Percentiles rank a stretch among this genome's conserved stretches.
phyloP scores from a whole-genome alignment of 2,113 vertebrate genomes.

The Merops nubicus region DNA sequence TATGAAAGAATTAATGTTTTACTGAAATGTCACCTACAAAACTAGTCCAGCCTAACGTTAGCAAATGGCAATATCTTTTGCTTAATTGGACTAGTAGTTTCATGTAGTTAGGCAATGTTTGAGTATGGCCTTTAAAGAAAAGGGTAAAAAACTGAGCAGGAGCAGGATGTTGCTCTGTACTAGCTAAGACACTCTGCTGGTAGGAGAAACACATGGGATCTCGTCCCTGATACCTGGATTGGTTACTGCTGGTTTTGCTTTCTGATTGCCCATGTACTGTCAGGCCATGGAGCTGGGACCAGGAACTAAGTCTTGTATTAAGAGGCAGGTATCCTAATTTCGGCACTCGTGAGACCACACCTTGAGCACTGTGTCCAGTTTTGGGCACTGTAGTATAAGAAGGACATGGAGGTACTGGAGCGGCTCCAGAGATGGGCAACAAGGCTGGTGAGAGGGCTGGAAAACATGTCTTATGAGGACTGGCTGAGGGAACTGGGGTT shows the following conservation, averaged over 20 bases:
- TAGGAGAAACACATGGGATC: neutral
- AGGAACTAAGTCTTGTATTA: neutral
- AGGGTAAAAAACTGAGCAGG: neutral
- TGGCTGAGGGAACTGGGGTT: no score
- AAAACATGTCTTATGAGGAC: no score
- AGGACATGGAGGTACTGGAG: no score
- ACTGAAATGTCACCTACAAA: constrained; percentile 7
- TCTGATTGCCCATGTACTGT: neutral
- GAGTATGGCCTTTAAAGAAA: neutral
- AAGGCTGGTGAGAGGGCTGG: no score
- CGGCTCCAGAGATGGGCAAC: no score
- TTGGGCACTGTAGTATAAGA: no score
- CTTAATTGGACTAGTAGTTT: neutral
- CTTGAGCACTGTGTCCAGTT: no score
- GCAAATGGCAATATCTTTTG: neutral
- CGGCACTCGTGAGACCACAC: no score
- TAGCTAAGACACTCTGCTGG: neutral
- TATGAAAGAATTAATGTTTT: neutral
- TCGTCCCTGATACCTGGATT: neutral
- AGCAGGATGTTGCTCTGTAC: neutral
- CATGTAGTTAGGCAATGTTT: neutral
- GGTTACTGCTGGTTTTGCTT: neutral
- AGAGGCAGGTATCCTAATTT: neutral
- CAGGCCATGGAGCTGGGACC: neutral
- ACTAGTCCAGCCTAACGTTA: neutral